phyloP scores from a whole-genome alignment of 2,888 invertebrate species.

The Thyatira batis region DNA sequence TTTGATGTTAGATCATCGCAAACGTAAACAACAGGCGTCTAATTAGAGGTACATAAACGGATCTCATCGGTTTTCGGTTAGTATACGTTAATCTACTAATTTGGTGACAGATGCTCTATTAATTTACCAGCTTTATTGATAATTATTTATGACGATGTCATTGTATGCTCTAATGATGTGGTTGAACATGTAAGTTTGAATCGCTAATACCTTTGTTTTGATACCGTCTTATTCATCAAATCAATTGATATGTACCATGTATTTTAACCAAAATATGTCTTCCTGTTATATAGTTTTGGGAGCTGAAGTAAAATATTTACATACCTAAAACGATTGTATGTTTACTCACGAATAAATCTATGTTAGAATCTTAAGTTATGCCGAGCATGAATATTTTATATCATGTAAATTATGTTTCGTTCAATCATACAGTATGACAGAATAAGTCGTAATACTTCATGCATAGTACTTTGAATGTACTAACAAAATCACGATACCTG shows the following conservation, averaged over 20 bases:
- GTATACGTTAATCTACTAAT: slow-evolving; percentile 58
- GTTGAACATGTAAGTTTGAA: slow-evolving; percentile 17
- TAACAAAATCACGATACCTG: slow-evolving; percentile 13
- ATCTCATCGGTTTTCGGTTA: slow-evolving; percentile 56
- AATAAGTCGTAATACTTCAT: background rate
- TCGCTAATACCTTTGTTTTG: slow-evolving; percentile 10
- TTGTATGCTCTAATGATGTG: slow-evolving; percentile 26
- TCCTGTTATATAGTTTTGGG: background rate
- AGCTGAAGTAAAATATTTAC: background rate
- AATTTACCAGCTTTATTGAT: slow-evolving; percentile 49
- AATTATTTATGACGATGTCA: slow-evolving; percentile 35
- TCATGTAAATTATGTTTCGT: background rate
- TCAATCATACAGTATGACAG: background rate
- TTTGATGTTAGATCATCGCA: slow-evolving; percentile 67
- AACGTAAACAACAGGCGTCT: slow-evolving; percentile 63
- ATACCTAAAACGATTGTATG: background rate
- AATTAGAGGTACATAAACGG: slow-evolving; percentile 67
- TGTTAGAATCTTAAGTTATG: background rate
- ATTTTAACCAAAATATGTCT: background rate
- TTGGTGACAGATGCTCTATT: slow-evolving; percentile 56
- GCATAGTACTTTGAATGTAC: slow-evolving; percentile 2
- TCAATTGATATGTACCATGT: background rate
- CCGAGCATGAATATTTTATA: background rate
- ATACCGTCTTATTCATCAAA: background rate
- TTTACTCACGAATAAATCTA: background rate